phyloP scores from a whole-genome alignment of 2,113 vertebrate species.

The Pseudolaguvia tuberculata region DNA sequence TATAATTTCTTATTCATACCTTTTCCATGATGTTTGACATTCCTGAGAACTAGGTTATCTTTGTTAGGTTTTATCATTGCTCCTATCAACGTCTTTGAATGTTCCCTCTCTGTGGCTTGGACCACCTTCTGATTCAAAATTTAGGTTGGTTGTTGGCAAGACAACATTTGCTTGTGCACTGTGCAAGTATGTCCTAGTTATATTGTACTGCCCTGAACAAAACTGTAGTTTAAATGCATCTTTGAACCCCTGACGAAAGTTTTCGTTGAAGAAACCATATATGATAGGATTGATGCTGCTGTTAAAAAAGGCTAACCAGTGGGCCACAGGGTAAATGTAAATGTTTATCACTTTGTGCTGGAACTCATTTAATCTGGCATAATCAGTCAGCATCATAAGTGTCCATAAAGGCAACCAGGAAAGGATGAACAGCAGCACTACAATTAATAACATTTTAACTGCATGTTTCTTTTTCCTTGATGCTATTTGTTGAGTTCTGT shows the following conservation, averaged over 20 bases:
- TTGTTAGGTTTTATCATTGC: slow-evolving; percentile 43
- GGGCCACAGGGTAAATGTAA: slow-evolving; percentile 84
- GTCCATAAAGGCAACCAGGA: slow-evolving; percentile 95
- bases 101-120: not conserved
- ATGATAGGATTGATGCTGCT: slow-evolving; percentile 89
- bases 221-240: slow-evolving; percentile 76
- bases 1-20: slow-evolving; percentile 45
- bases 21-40: slow-evolving; percentile 67
- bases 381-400: slow-evolving; percentile 88
- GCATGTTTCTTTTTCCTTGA: slow-evolving; percentile 77
- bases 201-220: slow-evolving; percentile 58
- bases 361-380: slow-evolving; percentile 68
- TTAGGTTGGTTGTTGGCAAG: slow-evolving; percentile 54
- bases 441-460: slow-evolving; percentile 80
- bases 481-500: slow-evolving; percentile 57
- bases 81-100: not conserved
- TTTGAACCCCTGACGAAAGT: slow-evolving; percentile 80
- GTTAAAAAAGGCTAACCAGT: slow-evolving; percentile 90
- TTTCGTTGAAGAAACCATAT: slow-evolving; percentile 87
- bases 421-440: slow-evolving; percentile 81
- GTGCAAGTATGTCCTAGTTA: slow-evolving; percentile 55
- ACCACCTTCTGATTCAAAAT: not conserved
- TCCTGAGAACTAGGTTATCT: slow-evolving; percentile 37
- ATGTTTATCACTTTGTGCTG: slow-evolving; percentile 78
- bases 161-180: slow-evolving; percentile 60